phyloP scores from a whole-genome alignment of 2,888 invertebrate species.

The Dexiosoma caninum region DNA sequence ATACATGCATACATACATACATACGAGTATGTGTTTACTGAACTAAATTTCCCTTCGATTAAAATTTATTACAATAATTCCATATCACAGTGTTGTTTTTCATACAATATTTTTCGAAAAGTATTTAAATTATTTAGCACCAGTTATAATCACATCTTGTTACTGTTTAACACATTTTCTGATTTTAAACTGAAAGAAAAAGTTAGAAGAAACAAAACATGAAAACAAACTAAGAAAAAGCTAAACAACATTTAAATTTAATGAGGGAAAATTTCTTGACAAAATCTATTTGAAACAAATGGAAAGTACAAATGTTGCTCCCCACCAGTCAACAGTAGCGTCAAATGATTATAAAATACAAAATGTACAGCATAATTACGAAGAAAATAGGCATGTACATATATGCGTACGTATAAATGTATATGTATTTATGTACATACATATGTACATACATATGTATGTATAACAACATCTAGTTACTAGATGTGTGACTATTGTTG shows the following conservation, averaged over 20 bases:
- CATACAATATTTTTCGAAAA: slow-evolving; percentile 6
- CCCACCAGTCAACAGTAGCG: background rate
- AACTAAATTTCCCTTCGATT: no score
- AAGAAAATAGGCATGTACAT: background rate
- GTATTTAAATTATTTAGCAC: slow-evolving; percentile 15
- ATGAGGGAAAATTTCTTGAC: slow-evolving; percentile 37
- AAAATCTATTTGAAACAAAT: background rate
- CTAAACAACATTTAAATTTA: slow-evolving; percentile 58
- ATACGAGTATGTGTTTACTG: no score
- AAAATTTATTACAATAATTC: background rate
- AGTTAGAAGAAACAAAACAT: slow-evolving; percentile 4
- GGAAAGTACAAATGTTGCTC: background rate
- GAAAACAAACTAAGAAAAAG: slow-evolving; percentile 18
- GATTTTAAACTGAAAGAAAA: slow-evolving; percentile 29
- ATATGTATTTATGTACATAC: slow-evolving; percentile 17
- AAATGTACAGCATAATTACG: background rate
- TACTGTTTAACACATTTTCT: background rate
- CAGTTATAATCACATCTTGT: slow-evolving; percentile 12
- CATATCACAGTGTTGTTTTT: background rate
- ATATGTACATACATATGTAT: no score
- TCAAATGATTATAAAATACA: background rate
- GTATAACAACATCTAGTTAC: no score
- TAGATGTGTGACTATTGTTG: no score
- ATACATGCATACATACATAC: no score
- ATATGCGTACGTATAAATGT: background rate